Evolutionary conservation across 2,113 vertebrate species (phyloP), one percentile per base, ranked within the genome.

Genomic region (Amblyopsis rosae): DNA sequence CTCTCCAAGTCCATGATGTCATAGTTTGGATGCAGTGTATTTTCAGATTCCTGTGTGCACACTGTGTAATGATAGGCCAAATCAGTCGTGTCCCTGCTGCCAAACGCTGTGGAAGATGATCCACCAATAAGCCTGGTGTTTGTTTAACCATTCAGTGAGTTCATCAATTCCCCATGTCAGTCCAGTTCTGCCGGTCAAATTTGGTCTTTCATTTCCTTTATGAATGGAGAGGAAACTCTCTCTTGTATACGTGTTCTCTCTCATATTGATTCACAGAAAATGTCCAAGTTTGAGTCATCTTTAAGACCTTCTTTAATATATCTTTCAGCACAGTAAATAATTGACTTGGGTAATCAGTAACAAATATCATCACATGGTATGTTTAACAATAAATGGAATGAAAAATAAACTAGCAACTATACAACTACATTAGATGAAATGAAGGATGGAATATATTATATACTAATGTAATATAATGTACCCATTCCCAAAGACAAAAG

Each of bases 11-110:
- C 33, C 70, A 85, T 92, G 86, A 93, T 86, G 78, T 90, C 91
- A 92, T 87, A 60, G 3, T 79, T 78, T 64, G 61, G 45, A 72
- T 53, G 48, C 32, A 53, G 73, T 65, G 75, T 89, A 88, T 90
- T 89, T 91, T 90, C 87, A 87, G 86, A 87, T 80, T 83, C 59
- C 62, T 78, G 75, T 65, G 70, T 82, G 72, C 74, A 79, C 73
- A 63, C 72, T 79, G 75, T 78, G 79, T 90, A 90, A 92, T 89
- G 72, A 88, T 81, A 85, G 81, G 75, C 65, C 79, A 73, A 79
- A 87, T 79, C 69, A 82, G 68, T 67, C 68, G 57, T 35, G 41
- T 85, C 75, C 58, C 73, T 59, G 49, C 67, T 76, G 71, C 82
- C 69, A 79, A 72, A 82, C 54, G 55, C 73, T 67, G 51, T 62